Evolutionary conservation across 92 coral and sea anemone species (phyloP), one percentile per base, ranked within the genome.

Genomic region (Meandrina meandrites): DNA sequence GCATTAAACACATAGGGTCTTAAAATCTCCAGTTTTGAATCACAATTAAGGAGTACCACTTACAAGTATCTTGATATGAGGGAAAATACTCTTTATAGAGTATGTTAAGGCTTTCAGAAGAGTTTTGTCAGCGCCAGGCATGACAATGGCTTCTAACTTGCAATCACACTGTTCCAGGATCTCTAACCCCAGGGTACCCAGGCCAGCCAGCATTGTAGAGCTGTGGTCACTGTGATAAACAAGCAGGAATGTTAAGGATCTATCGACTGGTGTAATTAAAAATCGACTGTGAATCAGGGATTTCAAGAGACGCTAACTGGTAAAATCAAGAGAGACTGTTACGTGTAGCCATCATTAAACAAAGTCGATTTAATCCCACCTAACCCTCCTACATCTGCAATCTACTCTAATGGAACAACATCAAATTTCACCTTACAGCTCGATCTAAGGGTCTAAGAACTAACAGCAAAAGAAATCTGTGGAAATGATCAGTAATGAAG

Each of bases 181-280:
- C 70, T 83, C 86, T 3, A 83, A 14, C 28, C 86, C 79, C 70
- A 83, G 51, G 50, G 86, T 83, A 72, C 86, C 28, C 51, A 83
- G 78, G 71, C 86, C 86, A 16, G 79, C 79, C 10, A 72, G 53
- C 70, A 83, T 51, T 27, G 54, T 32, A 37, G 18, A 35, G 35
- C 86, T 83, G 70, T 71, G 53, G 37, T 83, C 86, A 21, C 86
- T 83, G 17, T 15, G 45, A 48, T 17, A 18, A 21, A 32, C 27
- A 30, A 18, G 36, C 66, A 58, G n/a, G 17, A 28, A 72, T 6
- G 16, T 34, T 13, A 18, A 64, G 22, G 30, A 64, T 64, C 69
- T 64, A 24, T 45, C n/a, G n/a, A n/a, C n/a, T n/a, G n/a, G n/a
- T n/a, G n/a, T n/a, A n/a, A n/a, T n/a, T n/a, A n/a, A n/a, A n/a